These are phyloP conservation scores for Drosophila recens DNA, from an alignment of 2,888 invertebrate species.

Conservation along the genomic window DNA sequence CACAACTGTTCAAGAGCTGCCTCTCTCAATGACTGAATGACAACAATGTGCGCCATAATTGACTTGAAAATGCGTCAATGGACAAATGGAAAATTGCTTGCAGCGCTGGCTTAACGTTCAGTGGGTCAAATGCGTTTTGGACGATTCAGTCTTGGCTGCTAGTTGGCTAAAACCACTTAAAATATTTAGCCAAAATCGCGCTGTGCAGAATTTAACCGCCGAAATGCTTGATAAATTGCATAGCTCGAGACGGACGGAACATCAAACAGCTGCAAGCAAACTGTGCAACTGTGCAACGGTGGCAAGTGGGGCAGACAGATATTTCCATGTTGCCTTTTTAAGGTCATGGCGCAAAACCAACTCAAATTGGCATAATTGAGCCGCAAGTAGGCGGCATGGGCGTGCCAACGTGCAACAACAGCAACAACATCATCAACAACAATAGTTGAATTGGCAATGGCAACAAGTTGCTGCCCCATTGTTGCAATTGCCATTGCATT, in stretches of 20 bases:
- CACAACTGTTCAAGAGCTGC: constrained; percentile 6
- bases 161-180: constrained; percentile 79
- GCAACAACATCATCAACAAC: neutral
- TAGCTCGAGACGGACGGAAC: constrained; percentile 66
- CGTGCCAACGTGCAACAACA: constrained; percentile 16
- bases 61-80: constrained; percentile 63
- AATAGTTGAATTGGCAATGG: constrained; percentile 49
- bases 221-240: constrained; percentile 61
- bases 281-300: constrained; percentile 3
- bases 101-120: constrained; percentile 26
- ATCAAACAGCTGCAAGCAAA: constrained; percentile 69
- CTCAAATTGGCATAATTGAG: constrained; percentile 80
- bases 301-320: constrained; percentile 46
- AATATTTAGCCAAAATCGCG: constrained; percentile 66
- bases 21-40: constrained; percentile 55
- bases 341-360: constrained; percentile 74
- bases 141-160: constrained; percentile 58
- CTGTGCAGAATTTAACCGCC: constrained; percentile 13
- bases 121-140: constrained; percentile 71
- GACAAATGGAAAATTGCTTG: constrained; percentile 43
- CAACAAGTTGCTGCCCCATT: constrained; percentile 70
- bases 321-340: constrained; percentile 82
- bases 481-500: constrained; percentile 21
- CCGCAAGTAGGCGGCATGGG: constrained; percentile 55
- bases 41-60: constrained; percentile 72